Base-by-base conservation (phyloP, 2,888 invertebrate species). In the Sarcophaga caerulescens region DNA sequence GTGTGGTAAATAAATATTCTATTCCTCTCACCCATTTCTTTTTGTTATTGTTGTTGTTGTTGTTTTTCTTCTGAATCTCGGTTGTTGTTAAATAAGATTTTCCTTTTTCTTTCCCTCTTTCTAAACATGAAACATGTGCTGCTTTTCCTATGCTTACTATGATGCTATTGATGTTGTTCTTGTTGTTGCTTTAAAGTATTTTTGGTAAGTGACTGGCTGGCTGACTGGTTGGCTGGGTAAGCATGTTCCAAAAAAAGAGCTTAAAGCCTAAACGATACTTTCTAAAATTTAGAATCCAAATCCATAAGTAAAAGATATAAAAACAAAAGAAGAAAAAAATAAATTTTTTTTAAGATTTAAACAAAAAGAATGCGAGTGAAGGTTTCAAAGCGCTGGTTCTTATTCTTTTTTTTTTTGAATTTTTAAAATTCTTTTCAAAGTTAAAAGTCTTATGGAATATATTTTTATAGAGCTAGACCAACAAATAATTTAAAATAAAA, bases 111-210 rank as follows among this genome's bases (percentile, higher is more conserved):
- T 35, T 35, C 35, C 35, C 35, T 35, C 35, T 35, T 35, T 35
- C 35, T 35, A 35, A 35, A 35, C 35, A 35, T 19, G 35, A 17
- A 70, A 57, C 81, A 81, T 76, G 81, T 76, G 81, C 59, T 81
- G 8, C 8, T 63, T 6, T 17, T 75, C 35, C 25, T 25, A 17
- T 52, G 35, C 10, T 44, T 60, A 57, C 10, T 78, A 5, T 45
- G 14, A 17, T 35, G 47, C 47, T 52, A 44, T 14, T 81, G 70
- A 76, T 76, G 70, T 70, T 81, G 60, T n/a, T 52, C 23, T 70
- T 76, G 70, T 70, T 81, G 60, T n/a, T 52, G 44, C 76, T 75
- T 57, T 44, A 69, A 69, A 60, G 45, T 35, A 35, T 35, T 35
- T 35, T 35, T 35, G 35, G 35, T 35, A 35, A 35, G 35, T 35